Percentiles rank a stretch among this genome's conserved stretches.
Evolutionary conservation across 2,888 invertebrate genomes (phyloP).

Genomic region (Isotomurus palustris): DNA sequence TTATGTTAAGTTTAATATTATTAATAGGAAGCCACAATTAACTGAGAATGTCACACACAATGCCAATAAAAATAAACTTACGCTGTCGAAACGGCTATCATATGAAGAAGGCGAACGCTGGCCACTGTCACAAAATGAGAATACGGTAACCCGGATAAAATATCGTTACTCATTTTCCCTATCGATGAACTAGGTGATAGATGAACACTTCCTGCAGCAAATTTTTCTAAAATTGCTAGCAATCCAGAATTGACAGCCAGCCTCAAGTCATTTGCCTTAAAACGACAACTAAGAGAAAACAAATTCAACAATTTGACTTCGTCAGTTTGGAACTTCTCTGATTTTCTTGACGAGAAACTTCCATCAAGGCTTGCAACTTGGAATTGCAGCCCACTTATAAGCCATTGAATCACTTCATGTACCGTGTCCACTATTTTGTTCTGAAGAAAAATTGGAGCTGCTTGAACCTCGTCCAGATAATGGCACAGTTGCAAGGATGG

Average conservation of each 20-base stretch:
- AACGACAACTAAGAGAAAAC: conserved; percentile 57
- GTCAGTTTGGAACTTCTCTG: conserved; percentile 24
- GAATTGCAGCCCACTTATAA: conserved; percentile 30
- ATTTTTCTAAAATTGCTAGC: conserved; percentile 52
- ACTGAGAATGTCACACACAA: not conserved
- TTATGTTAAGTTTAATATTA: too few relatives aligned
- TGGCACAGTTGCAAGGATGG: conserved; percentile 54
- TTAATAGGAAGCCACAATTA: not conserved
- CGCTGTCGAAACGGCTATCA: conserved; percentile 57
- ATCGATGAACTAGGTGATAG: not conserved
- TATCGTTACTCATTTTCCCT: conserved; percentile 28
- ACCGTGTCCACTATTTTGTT: conserved; percentile 55
- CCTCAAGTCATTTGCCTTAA: conserved; percentile 57
- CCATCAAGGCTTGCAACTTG: not conserved
- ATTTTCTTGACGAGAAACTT: not conserved
- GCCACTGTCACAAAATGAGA: conserved; percentile 51
- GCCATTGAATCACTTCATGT: conserved; percentile 49
- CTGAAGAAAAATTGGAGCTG: conserved; percentile 54
- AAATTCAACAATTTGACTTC: conserved; percentile 48
- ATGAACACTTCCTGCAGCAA: conserved; percentile 41
- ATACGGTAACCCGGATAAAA: conserved; percentile 35
- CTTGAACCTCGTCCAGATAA: conserved; percentile 58
- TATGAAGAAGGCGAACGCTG: conserved; percentile 56
- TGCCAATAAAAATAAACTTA: conserved; percentile 45
- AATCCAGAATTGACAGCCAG: conserved; percentile 57